A percentile compares a stretch with the other conserved stretches of the same genome.
phyloP scores from a whole-genome alignment of 2,113 vertebrate genomes.

The Percopsis transmontana region DNA sequence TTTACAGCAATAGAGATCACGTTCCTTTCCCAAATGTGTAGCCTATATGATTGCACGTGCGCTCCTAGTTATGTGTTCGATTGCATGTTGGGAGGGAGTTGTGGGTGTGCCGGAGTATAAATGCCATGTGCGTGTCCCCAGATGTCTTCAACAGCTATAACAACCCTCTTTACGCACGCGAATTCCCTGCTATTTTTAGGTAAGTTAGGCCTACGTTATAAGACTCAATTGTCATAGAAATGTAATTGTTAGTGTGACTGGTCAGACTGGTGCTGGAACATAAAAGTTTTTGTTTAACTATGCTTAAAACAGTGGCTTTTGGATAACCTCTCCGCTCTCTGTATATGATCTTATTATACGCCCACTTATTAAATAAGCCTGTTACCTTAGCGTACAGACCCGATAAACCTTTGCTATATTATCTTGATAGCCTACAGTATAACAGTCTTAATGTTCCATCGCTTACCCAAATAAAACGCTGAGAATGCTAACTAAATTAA shows the following conservation, averaged over 20 bases:
- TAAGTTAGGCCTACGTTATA: constrained; percentile 13
- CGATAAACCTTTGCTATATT: too few relatives aligned
- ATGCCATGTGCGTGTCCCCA: constrained; percentile 46
- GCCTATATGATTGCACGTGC: background rate
- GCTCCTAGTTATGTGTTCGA: background rate
- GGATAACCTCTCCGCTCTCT: too few relatives aligned
- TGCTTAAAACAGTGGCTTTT: too few relatives aligned
- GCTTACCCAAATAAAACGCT: too few relatives aligned
- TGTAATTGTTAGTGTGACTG: background rate
- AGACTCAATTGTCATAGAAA: background rate
- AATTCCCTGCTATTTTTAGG: constrained; percentile 5
- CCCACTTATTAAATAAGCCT: too few relatives aligned
- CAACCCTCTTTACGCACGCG: constrained; percentile 26
- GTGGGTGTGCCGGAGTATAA: constrained; percentile 82
- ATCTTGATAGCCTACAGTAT: too few relatives aligned
- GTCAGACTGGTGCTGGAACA: background rate
- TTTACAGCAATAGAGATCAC: constrained; percentile 4
- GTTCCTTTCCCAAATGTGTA: constrained; percentile 2
- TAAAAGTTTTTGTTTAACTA: too few relatives aligned
- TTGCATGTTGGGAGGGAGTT: constrained; percentile 17
- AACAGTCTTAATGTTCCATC: too few relatives aligned
- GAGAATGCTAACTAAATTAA: background rate
- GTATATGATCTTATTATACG: too few relatives aligned
- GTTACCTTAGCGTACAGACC: too few relatives aligned
- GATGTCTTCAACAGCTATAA: constrained; percentile 26